Evolutionary conservation across 2,888 invertebrate genomes (phyloP).

Genomic region (Atethmia centrago): DNA sequence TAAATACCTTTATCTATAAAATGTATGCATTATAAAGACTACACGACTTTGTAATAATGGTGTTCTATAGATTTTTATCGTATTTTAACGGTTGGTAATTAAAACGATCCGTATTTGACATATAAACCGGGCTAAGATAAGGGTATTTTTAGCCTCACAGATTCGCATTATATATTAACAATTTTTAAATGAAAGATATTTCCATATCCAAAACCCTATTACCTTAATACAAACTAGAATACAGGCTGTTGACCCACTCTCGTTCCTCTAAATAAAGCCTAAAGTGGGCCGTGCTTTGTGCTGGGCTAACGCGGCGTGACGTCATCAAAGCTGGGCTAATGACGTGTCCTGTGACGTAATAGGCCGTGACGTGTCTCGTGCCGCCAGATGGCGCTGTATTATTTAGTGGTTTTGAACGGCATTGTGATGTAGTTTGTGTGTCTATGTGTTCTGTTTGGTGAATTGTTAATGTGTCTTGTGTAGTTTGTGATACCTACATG

Average conservation of each 20-base stretch:
- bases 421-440: slow-evolving; percentile 41
- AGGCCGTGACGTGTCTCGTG: slow-evolving; percentile 73
- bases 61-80: background rate
- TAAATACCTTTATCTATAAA: too few relatives aligned
- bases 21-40: too few relatives aligned
- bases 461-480: slow-evolving; percentile 26
- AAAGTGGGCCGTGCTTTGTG: slow-evolving; percentile 69
- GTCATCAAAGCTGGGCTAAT: slow-evolving; percentile 80
- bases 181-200: background rate
- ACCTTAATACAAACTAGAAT: slow-evolving; percentile 18
- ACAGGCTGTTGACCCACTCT: slow-evolving; percentile 70
- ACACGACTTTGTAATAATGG: background rate
- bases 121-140: background rate
- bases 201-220: slow-evolving; percentile 7
- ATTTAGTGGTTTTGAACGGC: slow-evolving; percentile 63
- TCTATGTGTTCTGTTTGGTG: slow-evolving; percentile 36
- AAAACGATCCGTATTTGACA: background rate
- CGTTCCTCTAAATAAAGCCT: slow-evolving; percentile 68
- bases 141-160: background rate
- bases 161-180: background rate
- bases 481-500: background rate
- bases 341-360: slow-evolving; percentile 77
- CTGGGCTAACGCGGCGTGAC: slow-evolving; percentile 79
- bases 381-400: slow-evolving; percentile 64
- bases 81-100: too few relatives aligned